Base-by-base conservation (phyloP, 2,113 vertebrate species). In the Lonchura striata region DNA sequence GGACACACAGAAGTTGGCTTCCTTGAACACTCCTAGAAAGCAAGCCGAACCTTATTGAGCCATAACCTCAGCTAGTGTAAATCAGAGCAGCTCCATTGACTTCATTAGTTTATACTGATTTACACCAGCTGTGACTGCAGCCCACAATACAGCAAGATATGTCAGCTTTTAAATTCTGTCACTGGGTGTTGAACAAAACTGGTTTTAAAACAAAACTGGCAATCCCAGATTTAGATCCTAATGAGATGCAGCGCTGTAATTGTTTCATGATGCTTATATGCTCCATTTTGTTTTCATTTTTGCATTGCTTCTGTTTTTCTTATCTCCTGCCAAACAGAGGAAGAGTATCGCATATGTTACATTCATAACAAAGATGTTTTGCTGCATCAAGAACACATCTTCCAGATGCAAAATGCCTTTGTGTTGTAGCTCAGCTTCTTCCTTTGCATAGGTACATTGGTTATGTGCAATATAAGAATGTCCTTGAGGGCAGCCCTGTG, bases 1-100 rank as follows among this genome's bases (percentile, higher is more conserved):
- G 92, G 95, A 97, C 95, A 96, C 94, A 95, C 91, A 97, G 88
- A 95, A 97, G 84, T 92, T 97, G 97, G 95, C 95, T 96, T 97
- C 94, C 88, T 94, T 93, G 93, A 96, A 92, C 52, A 33, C 90
- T 96, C 95, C 96, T 96, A 95, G 95, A 97, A 97, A 96, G 96
- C 89, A 80, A 90, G 86, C 81, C 93, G 76, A 96, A 95, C 83
- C 82, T 94, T 96, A 94, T 59, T 94, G 91, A 94, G 93, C 89
- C 83, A 80, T 91, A 95, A 94, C 85, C 92, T 95, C 85, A 87
- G 87, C 86, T 86, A 88, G 90, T 82, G 83, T 90, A 97, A 97
- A 93, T 95, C 93, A 93, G 80, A 93, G 91, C 92, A 88, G 70
- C 86, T 95, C 68, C 87, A 91, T 11, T 91, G 81, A 92, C 92